Evolutionary conservation across 2,797 vertebrate genomes (phyloP).

Genomic region (Alcedo atthis): DNA sequence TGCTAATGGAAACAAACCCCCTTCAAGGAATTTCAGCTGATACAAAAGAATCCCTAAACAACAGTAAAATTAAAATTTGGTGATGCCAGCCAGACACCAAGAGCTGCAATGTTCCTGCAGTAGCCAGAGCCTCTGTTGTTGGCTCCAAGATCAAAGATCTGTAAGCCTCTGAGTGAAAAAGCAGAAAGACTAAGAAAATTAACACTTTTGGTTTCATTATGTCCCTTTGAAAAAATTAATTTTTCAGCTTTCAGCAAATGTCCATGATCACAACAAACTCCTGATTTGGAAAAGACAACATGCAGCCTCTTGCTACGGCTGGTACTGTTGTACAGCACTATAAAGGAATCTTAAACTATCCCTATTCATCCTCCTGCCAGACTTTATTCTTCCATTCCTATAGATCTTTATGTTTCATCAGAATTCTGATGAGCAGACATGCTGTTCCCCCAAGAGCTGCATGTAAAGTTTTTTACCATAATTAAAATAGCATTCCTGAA

Average conservation of each 20-base stretch:
- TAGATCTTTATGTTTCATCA: neutral
- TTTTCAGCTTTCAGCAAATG: neutral
- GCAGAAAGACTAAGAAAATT: neutral
- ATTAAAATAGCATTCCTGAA: neutral
- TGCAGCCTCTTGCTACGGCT: neutral
- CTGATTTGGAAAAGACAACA: neutral
- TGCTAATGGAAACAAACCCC: slow-evolving; percentile 10
- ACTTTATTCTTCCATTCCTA: neutral
- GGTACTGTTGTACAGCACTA: neutral
- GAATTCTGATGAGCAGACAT: neutral
- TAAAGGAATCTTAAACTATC: neutral
- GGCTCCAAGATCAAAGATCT: slow-evolving; percentile 26
- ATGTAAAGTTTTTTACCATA: neutral
- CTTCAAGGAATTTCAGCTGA: neutral
- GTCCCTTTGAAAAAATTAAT: neutral
- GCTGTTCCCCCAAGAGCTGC: neutral
- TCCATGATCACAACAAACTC: neutral
- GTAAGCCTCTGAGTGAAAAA: neutral
- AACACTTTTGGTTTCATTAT: neutral
- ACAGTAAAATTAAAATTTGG: slow-evolving; percentile 41
- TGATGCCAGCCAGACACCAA: neutral
- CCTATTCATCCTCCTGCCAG: neutral
- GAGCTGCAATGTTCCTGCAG: neutral
- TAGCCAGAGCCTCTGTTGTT: neutral
- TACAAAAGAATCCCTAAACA: slow-evolving; percentile 33